Conservation (phyloP, 2,797 vertebrate species). For the Notoglanidium macrostoma region DNA sequence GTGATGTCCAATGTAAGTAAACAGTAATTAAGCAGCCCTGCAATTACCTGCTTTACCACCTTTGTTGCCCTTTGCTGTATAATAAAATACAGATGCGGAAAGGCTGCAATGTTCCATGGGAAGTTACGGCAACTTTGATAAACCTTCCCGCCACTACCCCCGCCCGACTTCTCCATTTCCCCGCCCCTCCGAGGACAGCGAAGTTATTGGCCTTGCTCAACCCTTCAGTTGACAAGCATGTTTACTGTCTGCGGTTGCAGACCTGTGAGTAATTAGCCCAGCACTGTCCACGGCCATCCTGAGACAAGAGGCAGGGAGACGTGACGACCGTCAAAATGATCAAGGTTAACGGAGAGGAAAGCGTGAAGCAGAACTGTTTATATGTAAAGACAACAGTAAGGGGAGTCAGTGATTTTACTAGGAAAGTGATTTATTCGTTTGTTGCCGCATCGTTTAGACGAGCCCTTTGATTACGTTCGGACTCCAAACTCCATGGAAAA, state of each 20-base stretch:
- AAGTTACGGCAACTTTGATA: constrained; percentile 37
- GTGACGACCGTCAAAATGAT: not conserved
- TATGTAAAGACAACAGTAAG: constrained; percentile 16
- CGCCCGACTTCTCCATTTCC: not conserved
- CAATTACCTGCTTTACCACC: constrained; percentile 68
- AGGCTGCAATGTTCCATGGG: constrained; percentile 25
- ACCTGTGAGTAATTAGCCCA: constrained; percentile 51
- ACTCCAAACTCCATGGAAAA: constrained; percentile 13
- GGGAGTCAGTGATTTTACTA: not conserved
- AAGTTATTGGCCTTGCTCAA: constrained; percentile 30
- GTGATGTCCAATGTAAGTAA: constrained; percentile 59
- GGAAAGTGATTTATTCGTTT: not conserved
- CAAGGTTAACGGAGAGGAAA: not conserved
- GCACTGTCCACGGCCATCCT: constrained; percentile 11
- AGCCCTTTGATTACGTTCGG: constrained; percentile 28
- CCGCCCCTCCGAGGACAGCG: not conserved
- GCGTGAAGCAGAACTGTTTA: not conserved
- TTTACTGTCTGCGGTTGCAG: constrained; percentile 43
- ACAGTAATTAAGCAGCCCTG: constrained; percentile 67
- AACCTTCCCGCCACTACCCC: constrained; percentile 25
- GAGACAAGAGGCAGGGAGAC: constrained; percentile 30
- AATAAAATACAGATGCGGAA: constrained; percentile 66
- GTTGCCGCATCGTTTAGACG: not conserved
- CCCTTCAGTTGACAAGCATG: constrained; percentile 32
- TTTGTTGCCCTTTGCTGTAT: constrained; percentile 60